Conservation (phyloP, 2,888 invertebrate genomes). For the Mythimna pallens region DNA sequence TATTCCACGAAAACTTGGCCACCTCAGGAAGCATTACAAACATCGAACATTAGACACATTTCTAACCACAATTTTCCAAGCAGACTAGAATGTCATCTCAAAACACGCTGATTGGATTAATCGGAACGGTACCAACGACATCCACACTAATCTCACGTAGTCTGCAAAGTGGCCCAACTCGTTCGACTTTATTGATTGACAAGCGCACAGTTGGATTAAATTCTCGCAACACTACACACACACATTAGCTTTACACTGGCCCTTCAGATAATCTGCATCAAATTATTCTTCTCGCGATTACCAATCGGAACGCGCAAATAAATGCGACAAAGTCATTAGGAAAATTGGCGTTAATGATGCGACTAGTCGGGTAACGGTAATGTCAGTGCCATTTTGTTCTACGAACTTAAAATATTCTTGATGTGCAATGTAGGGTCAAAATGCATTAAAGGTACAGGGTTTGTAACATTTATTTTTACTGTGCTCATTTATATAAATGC, state of each 20-base stretch:
- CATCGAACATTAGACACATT: neutral
- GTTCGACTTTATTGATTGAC: conserved; percentile 88
- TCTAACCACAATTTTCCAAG: neutral
- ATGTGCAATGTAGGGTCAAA: neutral
- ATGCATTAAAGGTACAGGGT: neutral
- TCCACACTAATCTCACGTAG: conserved; percentile 74
- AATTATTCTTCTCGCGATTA: conserved; percentile 62
- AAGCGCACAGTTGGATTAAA: conserved; percentile 87
- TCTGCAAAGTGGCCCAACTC: conserved; percentile 78
- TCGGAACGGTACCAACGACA: conserved; percentile 53
- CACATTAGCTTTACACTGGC: conserved; percentile 82
- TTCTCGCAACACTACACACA: conserved; percentile 81
- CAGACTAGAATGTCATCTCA: neutral
- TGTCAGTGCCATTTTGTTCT: conserved; percentile 25
- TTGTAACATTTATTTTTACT: neutral
- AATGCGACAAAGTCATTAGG: conserved; percentile 59
- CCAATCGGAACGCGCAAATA: conserved; percentile 56
- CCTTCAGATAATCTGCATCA: conserved; percentile 68
- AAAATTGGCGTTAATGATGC: conserved; percentile 48
- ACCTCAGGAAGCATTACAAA: neutral
- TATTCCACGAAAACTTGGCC: neutral
- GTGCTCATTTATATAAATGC: neutral
- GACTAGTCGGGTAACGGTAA: conserved; percentile 43
- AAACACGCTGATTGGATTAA: conserved; percentile 6
- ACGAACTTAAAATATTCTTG: neutral